A percentile compares a stretch with the other conserved stretches of the same genome.
Evolutionary conservation across 1,140 invertebrate genomes (phyloP).

Genomic region (Zaprionus camerounensis): DNA sequence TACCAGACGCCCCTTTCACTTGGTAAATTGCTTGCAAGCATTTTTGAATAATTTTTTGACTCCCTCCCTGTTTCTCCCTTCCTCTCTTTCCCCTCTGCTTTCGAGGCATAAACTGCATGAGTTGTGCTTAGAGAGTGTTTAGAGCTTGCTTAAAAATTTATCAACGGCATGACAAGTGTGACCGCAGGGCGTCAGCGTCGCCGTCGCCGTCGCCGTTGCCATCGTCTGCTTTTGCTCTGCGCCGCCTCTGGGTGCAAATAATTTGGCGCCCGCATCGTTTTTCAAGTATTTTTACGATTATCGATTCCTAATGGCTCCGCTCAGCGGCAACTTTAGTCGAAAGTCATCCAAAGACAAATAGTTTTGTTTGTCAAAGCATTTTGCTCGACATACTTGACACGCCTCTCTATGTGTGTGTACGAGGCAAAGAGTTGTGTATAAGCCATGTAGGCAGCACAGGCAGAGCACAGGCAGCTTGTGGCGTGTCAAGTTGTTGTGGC

Average conservation of each 20-base stretch:
- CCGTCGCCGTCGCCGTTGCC: background rate
- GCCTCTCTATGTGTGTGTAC: background rate
- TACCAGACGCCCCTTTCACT: constrained; percentile 46
- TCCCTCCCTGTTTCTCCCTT: background rate
- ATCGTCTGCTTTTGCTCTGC: constrained; percentile 9
- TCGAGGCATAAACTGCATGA: constrained; percentile 70
- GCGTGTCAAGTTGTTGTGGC: constrained; percentile 50
- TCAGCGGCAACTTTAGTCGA: constrained; percentile 46
- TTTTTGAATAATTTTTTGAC: constrained; percentile 76
- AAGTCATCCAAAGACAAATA: constrained; percentile 76
- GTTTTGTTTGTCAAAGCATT: constrained; percentile 77
- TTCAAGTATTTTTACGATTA: constrained; percentile 74
- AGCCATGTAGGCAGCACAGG: constrained; percentile 31
- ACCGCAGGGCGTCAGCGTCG: constrained; percentile 51
- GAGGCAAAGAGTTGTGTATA: constrained; percentile 48
- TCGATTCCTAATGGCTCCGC: constrained; percentile 61
- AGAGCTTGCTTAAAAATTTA: constrained; percentile 79
- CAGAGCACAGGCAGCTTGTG: background rate
- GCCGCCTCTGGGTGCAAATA: constrained; percentile 48
- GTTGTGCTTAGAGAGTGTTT: constrained; percentile 80
- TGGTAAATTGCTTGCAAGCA: constrained; percentile 75
- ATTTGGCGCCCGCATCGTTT: constrained; percentile 60
- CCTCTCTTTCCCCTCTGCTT: background rate
- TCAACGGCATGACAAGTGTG: constrained; percentile 77
- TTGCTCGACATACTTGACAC: constrained; percentile 40